Base-by-base conservation (phyloP, 1,140 invertebrate species). In the Zaprionus vittiger region DNA sequence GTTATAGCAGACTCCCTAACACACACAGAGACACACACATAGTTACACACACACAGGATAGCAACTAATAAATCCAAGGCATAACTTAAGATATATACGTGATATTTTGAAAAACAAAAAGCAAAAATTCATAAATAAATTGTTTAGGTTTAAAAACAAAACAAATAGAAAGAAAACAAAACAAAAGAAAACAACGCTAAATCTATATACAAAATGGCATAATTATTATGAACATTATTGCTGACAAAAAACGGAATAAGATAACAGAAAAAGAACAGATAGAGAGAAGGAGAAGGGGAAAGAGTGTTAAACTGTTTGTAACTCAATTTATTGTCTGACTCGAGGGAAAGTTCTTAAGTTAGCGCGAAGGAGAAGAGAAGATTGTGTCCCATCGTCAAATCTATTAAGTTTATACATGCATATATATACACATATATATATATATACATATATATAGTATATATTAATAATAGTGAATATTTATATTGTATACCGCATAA, bases 41-140 rank as follows among this genome's bases (percentile, higher is more conserved):
- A 57, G 24, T 41, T 1, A 26, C 4, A 60, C 57, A 60, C 57
- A 65, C 38, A 66, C 55, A 76, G 34, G 49, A 66, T 62, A 70
- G 65, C 41, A 82, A 83, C 68, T 81, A 86, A 87, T 81, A 87
- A 91, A 91, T 81, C 83, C 87, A 91, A 91, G 87, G 86, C 87
- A 91, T 91, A 91, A 91, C 89, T 91, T 91, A 91, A 91, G 87
- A 75, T 91, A 91, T 91, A 91, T 91, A 91, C 86, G 87, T 87
- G 84, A 87, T 87, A 87, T 87, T 87, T 87, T 87, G 85, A 87
- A 89, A 73, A 73, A 73, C 52, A 77, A 73, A 84, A 84, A 73
- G 80, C 81, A 83, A 89, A 89, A 87, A 87, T 89, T 89, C 84
- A 89, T 87, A 87, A 79, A 79, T 77, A 79, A 89, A 87, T 89